phyloP scores from a whole-genome alignment of 2,888 invertebrate genomes.

The Perizoma flavofasciatum region DNA sequence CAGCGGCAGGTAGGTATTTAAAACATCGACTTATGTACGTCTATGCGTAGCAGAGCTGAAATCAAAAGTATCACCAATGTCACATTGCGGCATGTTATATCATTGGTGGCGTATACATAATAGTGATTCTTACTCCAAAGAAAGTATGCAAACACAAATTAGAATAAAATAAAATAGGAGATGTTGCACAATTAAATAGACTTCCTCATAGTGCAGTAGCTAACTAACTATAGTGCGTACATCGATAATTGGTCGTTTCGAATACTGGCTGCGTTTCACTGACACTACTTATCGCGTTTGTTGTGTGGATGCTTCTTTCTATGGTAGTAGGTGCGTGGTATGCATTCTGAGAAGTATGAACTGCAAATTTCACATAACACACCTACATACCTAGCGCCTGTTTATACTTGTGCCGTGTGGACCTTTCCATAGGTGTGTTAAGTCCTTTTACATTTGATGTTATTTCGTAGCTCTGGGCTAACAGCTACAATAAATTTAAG shows the following conservation, averaged over 20 bases:
- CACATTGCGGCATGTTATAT: conserved; percentile 20
- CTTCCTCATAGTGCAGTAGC: conserved; percentile 34
- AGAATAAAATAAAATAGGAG: conserved; percentile 35
- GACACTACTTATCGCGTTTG: conserved; percentile 51
- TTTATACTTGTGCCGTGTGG: conserved; percentile 11
- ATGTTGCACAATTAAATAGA: conserved; percentile 52
- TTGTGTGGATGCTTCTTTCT: conserved; percentile 53
- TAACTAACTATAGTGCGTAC: conserved; percentile 35
- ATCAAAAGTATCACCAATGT: too few species aligned
- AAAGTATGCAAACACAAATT: conserved; percentile 23
- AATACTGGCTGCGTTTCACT: conserved; percentile 62
- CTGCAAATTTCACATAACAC: conserved; percentile 61
- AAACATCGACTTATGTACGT: too few species aligned
- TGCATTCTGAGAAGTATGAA: conserved; percentile 58
- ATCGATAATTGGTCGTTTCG: conserved; percentile 54
- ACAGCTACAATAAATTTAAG: background rate
- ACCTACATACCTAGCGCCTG: conserved; percentile 30
- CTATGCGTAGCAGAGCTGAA: too few species aligned
- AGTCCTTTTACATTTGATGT: conserved; percentile 13
- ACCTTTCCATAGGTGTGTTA: conserved; percentile 20
- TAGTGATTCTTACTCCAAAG: conserved; percentile 12
- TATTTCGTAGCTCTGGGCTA: conserved; percentile 2
- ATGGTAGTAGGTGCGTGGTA: conserved; percentile 53
- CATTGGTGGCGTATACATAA: conserved; percentile 8
- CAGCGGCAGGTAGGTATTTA: too few species aligned